A percentile compares a stretch with the other conserved stretches of the same genome.
Evolutionary conservation across 2,113 vertebrate genomes (phyloP).

Genomic region (Spermophilus dauricus): DNA sequence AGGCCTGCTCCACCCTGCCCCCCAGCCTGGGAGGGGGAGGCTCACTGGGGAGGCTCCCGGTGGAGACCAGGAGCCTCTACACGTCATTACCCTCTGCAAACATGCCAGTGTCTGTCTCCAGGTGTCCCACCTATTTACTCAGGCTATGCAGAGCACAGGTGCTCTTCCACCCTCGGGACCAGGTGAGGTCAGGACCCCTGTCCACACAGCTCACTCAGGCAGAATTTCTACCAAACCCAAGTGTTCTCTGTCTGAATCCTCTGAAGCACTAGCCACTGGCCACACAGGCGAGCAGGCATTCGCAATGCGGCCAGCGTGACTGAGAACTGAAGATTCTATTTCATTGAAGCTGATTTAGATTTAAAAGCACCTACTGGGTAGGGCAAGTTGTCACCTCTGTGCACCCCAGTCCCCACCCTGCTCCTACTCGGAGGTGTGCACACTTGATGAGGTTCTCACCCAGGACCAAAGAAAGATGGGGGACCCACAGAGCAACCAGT

Average conservation of each 20-base stretch:
- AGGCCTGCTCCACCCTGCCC: neutral
- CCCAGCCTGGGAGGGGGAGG: neutral
- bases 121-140: slow-evolving; percentile 27
- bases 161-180: neutral
- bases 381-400: no score
- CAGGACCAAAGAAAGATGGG: neutral
- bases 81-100: slow-evolving; percentile 18
- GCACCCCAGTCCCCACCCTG: neutral
- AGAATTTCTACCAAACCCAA: neutral
- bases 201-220: neutral
- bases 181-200: neutral
- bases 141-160: neutral
- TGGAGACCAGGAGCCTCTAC: neutral
- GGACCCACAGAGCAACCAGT: neutral
- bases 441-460: neutral
- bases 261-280: neutral
- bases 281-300: neutral
- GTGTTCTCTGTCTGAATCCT: neutral
- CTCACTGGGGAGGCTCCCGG: neutral
- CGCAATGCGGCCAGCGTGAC: neutral
- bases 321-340: neutral
- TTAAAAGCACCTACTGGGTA: neutral
- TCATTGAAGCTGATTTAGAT: neutral
- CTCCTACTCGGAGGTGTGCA: neutral
- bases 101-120: neutral